Evolutionary conservation across 2,888 invertebrate genomes (phyloP), one percentile per base, ranked within the genome.

Genomic region (Cryptophagus acutangulus): DNA sequence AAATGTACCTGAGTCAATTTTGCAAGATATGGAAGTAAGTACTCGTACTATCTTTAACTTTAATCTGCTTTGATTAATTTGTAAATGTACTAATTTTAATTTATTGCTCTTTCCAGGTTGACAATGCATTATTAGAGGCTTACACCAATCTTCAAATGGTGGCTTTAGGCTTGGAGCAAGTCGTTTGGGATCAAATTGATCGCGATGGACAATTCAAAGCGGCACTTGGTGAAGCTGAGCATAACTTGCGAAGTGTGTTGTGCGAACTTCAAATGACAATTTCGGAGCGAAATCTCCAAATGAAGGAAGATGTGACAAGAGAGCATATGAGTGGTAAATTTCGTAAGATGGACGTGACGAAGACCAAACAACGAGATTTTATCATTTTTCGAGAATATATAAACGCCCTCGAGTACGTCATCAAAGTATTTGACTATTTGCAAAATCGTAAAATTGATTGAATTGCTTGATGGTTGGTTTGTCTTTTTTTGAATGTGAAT

Each of bases 91-190:
- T 8, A 20, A 29, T 29, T 10, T 29, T 29, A 10, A 20, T 16
- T 20, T 36, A 38, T 42, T 45, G 48, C 45, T 50, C 40, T 41
- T 69, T 69, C 2, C 67, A 77, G 76, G 63, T 76, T 43, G 71
- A 74, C 38, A 62, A 65, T 13, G 66, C 70, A 9, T 66, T 85
- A 53, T 72, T 78, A 36, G 70, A 76, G 40, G 74, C 80, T 60
- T 84, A 81, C 69, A 75, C 78, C 57, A 77, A 76, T 49, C 70
- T 87, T 63, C 85, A 87, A 67, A 78, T 76, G 70, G 74, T 81
- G 45, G 83, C 84, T 1, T 83, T 84, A 3, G 82, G 80, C 17
- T 61, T 86, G 41, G 78, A 85, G 57, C 79, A 80, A 55, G 74
- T 84, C 34, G 72, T 75, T 24, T 69, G 72, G 66, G 80, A 82